These are phyloP conservation scores for Myxocyprinus asiaticus DNA, from an alignment of 2,113 vertebrate genomes.

Conservation along the genomic window DNA sequence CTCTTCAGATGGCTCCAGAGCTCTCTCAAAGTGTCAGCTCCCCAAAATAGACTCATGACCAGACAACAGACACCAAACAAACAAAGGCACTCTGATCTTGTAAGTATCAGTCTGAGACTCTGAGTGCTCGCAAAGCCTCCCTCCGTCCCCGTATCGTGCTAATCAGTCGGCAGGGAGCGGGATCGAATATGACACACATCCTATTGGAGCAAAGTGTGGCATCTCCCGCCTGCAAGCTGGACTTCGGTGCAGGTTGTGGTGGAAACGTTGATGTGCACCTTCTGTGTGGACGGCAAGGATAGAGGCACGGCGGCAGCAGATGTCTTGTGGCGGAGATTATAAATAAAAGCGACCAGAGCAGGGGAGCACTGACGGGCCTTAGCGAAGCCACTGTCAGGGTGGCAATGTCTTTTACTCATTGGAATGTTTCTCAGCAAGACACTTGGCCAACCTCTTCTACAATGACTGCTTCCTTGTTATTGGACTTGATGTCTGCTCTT, in stretches of 20 bases:
- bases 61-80: constrained; percentile 74
- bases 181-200: constrained; percentile 70
- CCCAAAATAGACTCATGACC: constrained; percentile 66
- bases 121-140: constrained; percentile 59
- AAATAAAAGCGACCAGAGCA: constrained; percentile 74
- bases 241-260: constrained; percentile 48
- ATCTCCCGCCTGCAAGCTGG: constrained; percentile 63
- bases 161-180: constrained; percentile 63
- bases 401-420: constrained; percentile 35
- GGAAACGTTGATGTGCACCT: constrained; percentile 68
- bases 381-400: constrained; percentile 63
- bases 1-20: constrained; percentile 59
- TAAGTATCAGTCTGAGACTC: constrained; percentile 65
- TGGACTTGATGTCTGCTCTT: constrained; percentile 43
- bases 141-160: constrained; percentile 65
- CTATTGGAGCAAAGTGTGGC: constrained; percentile 62
- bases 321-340: constrained; percentile 76
- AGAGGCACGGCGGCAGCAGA: constrained; percentile 73
- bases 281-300: constrained; percentile 70
- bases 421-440: constrained; percentile 57
- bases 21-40: constrained; percentile 65
- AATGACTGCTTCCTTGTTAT: constrained; percentile 42
- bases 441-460: constrained; percentile 59
- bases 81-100: constrained; percentile 72
- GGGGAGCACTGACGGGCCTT: constrained; percentile 61